Base-by-base conservation (phyloP, 2,888 invertebrate genomes). In the Cephus spinipes region DNA sequence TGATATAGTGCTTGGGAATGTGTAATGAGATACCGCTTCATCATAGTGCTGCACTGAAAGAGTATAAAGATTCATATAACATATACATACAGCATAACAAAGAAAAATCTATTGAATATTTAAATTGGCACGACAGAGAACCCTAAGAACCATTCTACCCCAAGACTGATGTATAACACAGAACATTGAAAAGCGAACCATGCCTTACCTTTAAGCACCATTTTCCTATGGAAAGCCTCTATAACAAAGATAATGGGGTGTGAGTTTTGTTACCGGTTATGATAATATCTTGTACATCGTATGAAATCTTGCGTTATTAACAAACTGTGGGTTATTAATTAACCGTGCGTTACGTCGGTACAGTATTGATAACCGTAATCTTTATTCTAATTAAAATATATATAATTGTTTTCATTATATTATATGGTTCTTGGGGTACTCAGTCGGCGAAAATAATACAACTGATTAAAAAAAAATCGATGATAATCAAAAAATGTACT, bases 181-280 rank as follows among this genome's bases (percentile, higher is more conserved):
- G 75, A 55, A 81, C 2, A 32, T 71, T 80, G 75, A 81, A 79
- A 76, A 77, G 75, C 76, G 84, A 83, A 85, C 81, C 84, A 86
- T 89, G 87, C 90, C 89, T 94, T 94, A 94, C 94, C 94, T 94
- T 94, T 87, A 93, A 92, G 93, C 93, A 93, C 92, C 93, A 93
- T 92, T 94, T 94, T 90, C 94, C 93, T 91, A 93, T 92, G 90
- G 93, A 92, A 93, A 93, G 93, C 92, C 93, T 93, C 94, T 94
- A 94, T 91, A 94, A 93, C 91, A 92, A 90, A 90, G 91, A 91
- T 90, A 92, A 92, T 90, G 90, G 87, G 87, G 82, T 83, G 83
- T 75, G 75, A 71, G 79, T 79, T 76, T 73, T 40, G 40, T 23
- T 40, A 40, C 6, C 40, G 40, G 6, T 23, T 40, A 40, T 40